Evolutionary conservation across 2,797 vertebrate species (phyloP), one percentile per base, ranked within the genome.

Genomic region (Micropoecilia bifurca): DNA sequence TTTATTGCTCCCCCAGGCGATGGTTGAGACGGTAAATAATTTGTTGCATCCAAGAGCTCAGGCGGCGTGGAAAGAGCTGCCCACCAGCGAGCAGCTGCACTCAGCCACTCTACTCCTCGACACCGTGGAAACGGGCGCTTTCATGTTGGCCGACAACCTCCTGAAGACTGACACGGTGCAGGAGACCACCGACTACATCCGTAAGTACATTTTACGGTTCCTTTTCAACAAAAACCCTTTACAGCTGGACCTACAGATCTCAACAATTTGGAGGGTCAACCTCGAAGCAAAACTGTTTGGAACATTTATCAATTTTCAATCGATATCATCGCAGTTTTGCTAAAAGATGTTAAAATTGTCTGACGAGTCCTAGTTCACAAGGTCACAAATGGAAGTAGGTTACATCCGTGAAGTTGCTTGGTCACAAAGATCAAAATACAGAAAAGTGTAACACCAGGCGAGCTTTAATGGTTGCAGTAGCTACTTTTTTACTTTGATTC

Each of bases 11-110:
- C 87, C 81, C 55, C 92, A 99, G 99, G 98, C 98, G 6, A 99
- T 99, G 98, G 98, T 99, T 80, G 98, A 99, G 94, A 99, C 98
- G 0, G 98, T 99, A 91, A 99, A 99, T 94, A 99, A 99, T 95
- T 96, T 99, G 78, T 96, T 99, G 78, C 97, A 99, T 91, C 97
- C 96, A 0, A 96, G 97, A 89, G 97, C 98, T 85, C 95, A 98
- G 92, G 91, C 95, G 0, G 98, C 98, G 0, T 99, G 98, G 99
- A 95, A 94, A 88, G 98, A 98, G 91, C 95, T 99, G 90, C 95
- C 97, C 3, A 96, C 96, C 3, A 97, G 95, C 0, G 98, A 98
- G 86, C 98, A 99, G 89, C 95, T 98, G 43, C 97, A 97, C 0
- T 98, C 98, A 2, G 99, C 99, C 84, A 99, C 99, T 83, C 96